Evolutionary conservation across 1,140 invertebrate species (phyloP), one percentile per base, ranked within the genome.

Genomic region (Aethina tumida): DNA sequence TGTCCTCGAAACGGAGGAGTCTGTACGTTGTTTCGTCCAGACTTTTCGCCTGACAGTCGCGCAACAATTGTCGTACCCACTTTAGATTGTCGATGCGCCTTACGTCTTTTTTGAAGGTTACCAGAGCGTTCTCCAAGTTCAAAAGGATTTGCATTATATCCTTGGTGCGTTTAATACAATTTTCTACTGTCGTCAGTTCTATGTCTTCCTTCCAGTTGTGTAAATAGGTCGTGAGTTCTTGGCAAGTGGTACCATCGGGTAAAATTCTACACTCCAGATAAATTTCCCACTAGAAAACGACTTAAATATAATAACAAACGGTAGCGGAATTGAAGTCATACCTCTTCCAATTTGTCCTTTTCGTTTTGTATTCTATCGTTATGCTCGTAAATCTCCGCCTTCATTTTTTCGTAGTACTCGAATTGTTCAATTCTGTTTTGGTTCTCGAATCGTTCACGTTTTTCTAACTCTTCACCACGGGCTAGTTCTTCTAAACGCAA

Each of bases 181-280:
- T 53, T 12, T 64, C 52, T 34, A 73, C 66, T 1, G 59, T 63
- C 8, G 64, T 59, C 4, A 57, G 39, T 2, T 68, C 56, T 3
- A 70, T 59, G 22, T 66, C 58, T 31, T 67, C 45, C 16, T 67
- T 60, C 75, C 75, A 77, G 5, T 76, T 55, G 47, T 71, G 75
- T 4, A 78, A 55, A 39, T 75, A 79, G 1, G 70, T 74, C 35
- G 76, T 73, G 51, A 79, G 62, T 33, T 75, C 65, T 4, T 65
- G 60, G 7, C 70, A 57, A 43, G 64, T 63, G 2, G 57, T 60
- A 0, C 75, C 70, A 55, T 77, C 69, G 0, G 77, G 77, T n/a
- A 79, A 56, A 14, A 74, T 70, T 31, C 75, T 71, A 47, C 76
- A 79, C 5, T 65, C 65, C 56, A 77, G 62, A 42, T 72, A 77